Percentiles rank a stretch among this genome's conserved stretches.
Evolutionary conservation across 2,888 invertebrate genomes (phyloP).

Genomic region (Pristionchus arcanus): DNA sequence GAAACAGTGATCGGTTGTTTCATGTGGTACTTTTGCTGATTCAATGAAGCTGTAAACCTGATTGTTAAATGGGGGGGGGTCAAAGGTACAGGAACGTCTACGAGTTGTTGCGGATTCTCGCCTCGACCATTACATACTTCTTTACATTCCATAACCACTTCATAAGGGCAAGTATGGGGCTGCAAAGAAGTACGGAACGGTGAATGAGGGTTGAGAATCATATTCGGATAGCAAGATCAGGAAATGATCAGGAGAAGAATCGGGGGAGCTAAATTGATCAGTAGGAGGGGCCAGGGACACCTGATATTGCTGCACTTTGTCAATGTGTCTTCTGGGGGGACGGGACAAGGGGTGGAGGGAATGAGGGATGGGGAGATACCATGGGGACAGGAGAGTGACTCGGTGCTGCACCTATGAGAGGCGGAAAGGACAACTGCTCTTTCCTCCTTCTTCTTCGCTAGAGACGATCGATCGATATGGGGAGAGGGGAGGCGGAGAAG

Average conservation of each 20-base stretch:
- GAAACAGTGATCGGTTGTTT: no score
- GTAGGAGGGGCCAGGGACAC: neutral
- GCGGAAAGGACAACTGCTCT: constrained; percentile 9
- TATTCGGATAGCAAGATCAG: no score
- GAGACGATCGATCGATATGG: constrained; percentile 17
- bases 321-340: neutral
- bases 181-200: constrained; percentile 55
- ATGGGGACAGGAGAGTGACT: no score
- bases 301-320: neutral
- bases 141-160: constrained; percentile 45
- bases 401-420: neutral
- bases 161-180: neutral
- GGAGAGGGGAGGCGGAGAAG: neutral
- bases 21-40: no score
- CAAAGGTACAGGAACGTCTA: no score
- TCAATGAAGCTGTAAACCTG: no score
- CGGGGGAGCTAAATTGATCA: neutral
- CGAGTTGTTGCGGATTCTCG: no score
- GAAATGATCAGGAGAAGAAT: no score
- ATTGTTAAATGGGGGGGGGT: no score
- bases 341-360: no score
- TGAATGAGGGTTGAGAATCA: neutral
- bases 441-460: neutral
- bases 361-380: no score
- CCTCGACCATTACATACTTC: constrained; percentile 50